These are phyloP conservation scores for Spongilla lacustris DNA, from an alignment of 37 sponge, comb jelly and placozoan species.

Conservation along the genomic window DNA sequence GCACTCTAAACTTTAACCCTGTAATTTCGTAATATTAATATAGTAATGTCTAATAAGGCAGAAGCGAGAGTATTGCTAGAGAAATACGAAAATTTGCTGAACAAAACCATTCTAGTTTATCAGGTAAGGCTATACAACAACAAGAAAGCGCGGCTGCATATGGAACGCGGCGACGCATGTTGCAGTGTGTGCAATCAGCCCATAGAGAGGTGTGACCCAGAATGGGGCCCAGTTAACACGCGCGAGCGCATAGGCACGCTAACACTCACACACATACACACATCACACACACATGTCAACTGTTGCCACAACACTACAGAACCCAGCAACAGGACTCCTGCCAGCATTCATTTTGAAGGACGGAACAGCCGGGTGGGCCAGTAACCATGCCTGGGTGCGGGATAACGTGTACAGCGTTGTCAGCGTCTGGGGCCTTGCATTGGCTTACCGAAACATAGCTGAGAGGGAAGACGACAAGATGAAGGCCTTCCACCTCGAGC, in stretches of 20 bases:
- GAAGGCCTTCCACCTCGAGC: slow-evolving; percentile 73
- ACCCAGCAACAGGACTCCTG: slow-evolving; percentile 91
- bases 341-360: slow-evolving; percentile 74
- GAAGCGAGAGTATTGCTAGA: slow-evolving; percentile 31
- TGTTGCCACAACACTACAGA: slow-evolving; percentile 25
- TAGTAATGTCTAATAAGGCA: no score
- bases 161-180: no score
- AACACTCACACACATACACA: no score
- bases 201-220: no score
- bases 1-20: no score
- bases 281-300: no score
- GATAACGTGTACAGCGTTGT: slow-evolving; percentile 87
- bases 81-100: slow-evolving; percentile 22
- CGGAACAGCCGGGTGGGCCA: slow-evolving; percentile 55
- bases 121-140: slow-evolving; percentile 29
- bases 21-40: no score
- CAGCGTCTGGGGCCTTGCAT: slow-evolving; percentile 89
- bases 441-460: slow-evolving; percentile 71
- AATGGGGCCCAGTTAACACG: no score
- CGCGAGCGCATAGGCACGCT: no score
- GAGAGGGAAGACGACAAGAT: slow-evolving; percentile 72
- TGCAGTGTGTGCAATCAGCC: no score
- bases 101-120: slow-evolving; percentile 48
- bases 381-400: slow-evolving; percentile 85
- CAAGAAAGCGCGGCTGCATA: no score